Evolutionary conservation across 1,140 invertebrate species (phyloP), one percentile per base, ranked within the genome.

Genomic region (Drosophila serrata): DNA sequence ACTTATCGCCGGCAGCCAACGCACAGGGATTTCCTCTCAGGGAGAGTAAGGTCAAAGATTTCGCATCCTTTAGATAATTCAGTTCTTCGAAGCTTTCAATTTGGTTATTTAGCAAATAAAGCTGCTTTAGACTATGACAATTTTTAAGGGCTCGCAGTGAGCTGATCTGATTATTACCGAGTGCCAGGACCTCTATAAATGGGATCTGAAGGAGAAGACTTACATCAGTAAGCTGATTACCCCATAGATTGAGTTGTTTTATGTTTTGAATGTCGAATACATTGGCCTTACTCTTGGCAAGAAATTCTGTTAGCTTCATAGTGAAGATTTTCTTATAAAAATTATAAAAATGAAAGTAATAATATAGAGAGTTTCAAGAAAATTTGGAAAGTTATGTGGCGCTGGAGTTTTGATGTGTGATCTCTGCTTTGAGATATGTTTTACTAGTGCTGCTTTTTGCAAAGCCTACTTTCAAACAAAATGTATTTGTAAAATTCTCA

Each of bases 111-210:
- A 15, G 0, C 5, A 48, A 9, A n/a, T 29, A 17, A 1, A 48
- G 9, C 4, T 29, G 0, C n/a, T 2, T 11, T 0, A 48, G 46
- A 6, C 0, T 11, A 6, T 12, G 15, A 9, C 46, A 48, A 3
- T 48, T 29, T 9, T 13, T 17, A 5, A 48, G 15, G 4, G 24
- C 0, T 6, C 6, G 2, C 5, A 48, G 15, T 1, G 15, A 29
- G 2, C 0, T 1, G 8, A 12, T 6, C 9, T 9, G 12, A 13
- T 45, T 45, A 2, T 45, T 24, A 0, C 6, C 3, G 2, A 45
- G 7, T 0, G 4, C 13, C 3, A 45, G 6, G 1, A 45, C 19
- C 6, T 45, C 19, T 1, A 45, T 7, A 0, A 7, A 3, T 0
- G 43, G 43, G 0, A 45, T 15, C 43, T 24, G 3, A 7, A 13